Percentiles rank a stretch among this genome's conserved stretches.
Evolutionary conservation across 2,888 invertebrate species (phyloP).

Genomic region (Agrotis clavis): DNA sequence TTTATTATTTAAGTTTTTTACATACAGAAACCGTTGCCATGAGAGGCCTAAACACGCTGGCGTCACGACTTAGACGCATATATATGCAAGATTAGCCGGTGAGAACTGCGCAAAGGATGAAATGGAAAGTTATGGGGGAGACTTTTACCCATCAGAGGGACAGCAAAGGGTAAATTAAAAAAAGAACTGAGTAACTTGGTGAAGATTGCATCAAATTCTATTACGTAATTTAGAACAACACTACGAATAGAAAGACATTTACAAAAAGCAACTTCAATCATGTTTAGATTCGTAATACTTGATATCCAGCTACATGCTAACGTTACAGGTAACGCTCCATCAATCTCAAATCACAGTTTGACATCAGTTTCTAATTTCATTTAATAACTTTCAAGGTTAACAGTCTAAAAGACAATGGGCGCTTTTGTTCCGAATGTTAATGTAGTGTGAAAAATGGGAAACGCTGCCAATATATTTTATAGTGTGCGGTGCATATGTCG

Average conservation of each 20-base stretch:
- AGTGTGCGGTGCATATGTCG: conserved; percentile 72
- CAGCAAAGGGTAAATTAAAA: no score
- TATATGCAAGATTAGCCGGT: no score
- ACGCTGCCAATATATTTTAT: conserved; percentile 77
- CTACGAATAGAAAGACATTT: no score
- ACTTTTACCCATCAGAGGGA: no score
- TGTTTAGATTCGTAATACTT: conserved; percentile 11
- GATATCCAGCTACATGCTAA: conserved; percentile 57
- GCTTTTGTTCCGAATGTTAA: conserved; percentile 76
- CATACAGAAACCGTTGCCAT: no score
- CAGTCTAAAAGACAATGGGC: conserved; percentile 69
- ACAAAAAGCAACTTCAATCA: background rate
- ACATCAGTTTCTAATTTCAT: conserved; percentile 63
- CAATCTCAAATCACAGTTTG: conserved; percentile 62
- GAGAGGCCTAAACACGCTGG: no score
- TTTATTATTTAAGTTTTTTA: background rate
- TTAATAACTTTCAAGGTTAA: conserved; percentile 55
- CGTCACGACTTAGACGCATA: no score
- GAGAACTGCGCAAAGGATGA: no score
- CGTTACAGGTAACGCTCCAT: conserved; percentile 65
- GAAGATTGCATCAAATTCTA: background rate
- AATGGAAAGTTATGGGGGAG: no score
- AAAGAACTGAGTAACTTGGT: no score
- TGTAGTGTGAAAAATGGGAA: conserved; percentile 79
- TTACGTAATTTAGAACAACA: background rate